These are phyloP conservation scores for Larimichthys polyactis DNA, from an alignment of 2,113 vertebrate species.

Conservation along the genomic window DNA sequence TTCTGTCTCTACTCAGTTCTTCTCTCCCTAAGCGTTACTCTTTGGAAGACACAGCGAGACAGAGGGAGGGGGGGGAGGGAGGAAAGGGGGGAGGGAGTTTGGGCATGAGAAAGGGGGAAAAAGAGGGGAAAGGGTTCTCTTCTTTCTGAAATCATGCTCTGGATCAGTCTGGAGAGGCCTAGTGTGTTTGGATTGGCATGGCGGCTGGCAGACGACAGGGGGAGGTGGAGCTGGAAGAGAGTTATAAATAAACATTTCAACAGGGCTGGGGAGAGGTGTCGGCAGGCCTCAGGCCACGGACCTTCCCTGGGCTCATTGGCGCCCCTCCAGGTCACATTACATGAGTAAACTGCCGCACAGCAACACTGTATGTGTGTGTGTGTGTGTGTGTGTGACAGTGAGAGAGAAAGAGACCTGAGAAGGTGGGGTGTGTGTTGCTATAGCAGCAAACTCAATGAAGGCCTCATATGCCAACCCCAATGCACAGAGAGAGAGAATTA, in stretches of 20 bases:
- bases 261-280: slow-evolving; percentile 88
- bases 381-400: slow-evolving; percentile 60
- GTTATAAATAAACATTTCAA: slow-evolving; percentile 89
- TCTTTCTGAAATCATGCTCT: slow-evolving; percentile 87
- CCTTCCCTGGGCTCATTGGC: slow-evolving; percentile 81
- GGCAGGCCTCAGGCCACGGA: slow-evolving; percentile 77
- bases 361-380: slow-evolving; percentile 49
- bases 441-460: slow-evolving; percentile 58
- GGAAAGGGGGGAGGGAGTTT: slow-evolving; percentile 67
- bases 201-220: slow-evolving; percentile 86
- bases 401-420: slow-evolving; percentile 46
- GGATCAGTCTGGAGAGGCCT: slow-evolving; percentile 85
- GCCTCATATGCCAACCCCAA: slow-evolving; percentile 27
- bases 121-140: slow-evolving; percentile 76
- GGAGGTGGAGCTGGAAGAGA: slow-evolving; percentile 78
- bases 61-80: slow-evolving; percentile 40
- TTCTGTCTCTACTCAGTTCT: slow-evolving; percentile 58
- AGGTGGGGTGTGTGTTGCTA: slow-evolving; percentile 50
- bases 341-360: slow-evolving; percentile 79
- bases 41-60: slow-evolving; percentile 67
- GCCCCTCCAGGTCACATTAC: slow-evolving; percentile 88
- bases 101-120: slow-evolving; percentile 61
- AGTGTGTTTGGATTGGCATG: slow-evolving; percentile 90
- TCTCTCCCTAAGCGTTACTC: slow-evolving; percentile 61
- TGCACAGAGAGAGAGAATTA: slow-evolving; percentile 40